A percentile compares a stretch with the other conserved stretches of the same genome.
These are phyloP conservation scores for Lamellibrachia luymesi DNA, from an alignment of 1,140 invertebrate species.

Conservation along the genomic window DNA sequence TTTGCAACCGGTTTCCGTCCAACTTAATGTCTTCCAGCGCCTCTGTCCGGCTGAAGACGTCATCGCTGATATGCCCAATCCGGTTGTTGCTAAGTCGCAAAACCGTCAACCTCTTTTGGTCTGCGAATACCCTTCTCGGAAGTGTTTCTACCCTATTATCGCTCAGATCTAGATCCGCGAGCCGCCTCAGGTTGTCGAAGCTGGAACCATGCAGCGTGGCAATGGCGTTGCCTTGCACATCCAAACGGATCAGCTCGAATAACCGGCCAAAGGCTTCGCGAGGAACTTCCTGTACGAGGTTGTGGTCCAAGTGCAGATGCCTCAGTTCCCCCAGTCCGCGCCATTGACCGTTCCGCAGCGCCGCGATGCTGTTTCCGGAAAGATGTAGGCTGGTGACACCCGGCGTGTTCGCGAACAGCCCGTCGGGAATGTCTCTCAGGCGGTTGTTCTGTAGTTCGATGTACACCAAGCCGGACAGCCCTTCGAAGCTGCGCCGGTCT, in stretches of 20 bases:
- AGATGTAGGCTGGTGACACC: constrained; percentile 19
- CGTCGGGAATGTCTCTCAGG: constrained; percentile 2
- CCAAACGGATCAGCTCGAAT: not conserved
- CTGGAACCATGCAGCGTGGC: constrained; percentile 23
- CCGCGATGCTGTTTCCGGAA: not conserved
- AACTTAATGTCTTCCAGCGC: not conserved
- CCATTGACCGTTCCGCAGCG: not conserved
- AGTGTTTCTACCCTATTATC: not conserved
- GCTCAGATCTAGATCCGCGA: not conserved
- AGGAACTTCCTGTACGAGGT: not conserved
- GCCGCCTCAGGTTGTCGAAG: constrained; percentile 25
- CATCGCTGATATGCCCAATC: not conserved
- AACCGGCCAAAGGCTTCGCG: not conserved
- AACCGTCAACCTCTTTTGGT: not conserved
- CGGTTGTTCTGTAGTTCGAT: constrained; percentile 17
- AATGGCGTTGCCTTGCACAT: constrained; percentile 22
- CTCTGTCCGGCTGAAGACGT: not conserved
- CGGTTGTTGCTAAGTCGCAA: not conserved
- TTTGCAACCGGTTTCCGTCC: not conserved
- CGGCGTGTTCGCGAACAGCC: not conserved
- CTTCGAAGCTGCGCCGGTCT: not conserved
- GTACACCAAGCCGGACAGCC: not conserved
- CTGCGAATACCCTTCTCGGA: not conserved
- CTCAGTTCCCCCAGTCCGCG: not conserved
- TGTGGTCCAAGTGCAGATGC: not conserved